Evolutionary conservation across 2,113 vertebrate species (phyloP).

Genomic region (Salvator merianae): DNA sequence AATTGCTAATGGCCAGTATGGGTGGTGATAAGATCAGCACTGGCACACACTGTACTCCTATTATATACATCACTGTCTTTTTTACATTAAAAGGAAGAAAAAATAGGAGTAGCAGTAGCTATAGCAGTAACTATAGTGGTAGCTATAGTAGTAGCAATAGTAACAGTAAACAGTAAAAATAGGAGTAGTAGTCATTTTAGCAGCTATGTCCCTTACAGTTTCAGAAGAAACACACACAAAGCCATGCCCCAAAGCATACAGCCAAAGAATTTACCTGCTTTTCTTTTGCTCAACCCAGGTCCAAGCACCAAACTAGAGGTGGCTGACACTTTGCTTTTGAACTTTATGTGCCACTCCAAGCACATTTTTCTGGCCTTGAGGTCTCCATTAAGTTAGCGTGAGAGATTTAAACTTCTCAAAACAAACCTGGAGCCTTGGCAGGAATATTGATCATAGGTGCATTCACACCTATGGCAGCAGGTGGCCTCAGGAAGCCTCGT

Average conservation of each 20-base stretch:
- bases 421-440: too few species aligned
- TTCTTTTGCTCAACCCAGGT: not conserved
- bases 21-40: not conserved
- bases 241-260: not conserved
- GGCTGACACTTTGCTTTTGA: too few species aligned
- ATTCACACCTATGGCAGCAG: too few species aligned
- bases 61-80: not conserved
- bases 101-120: not conserved
- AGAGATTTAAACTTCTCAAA: too few species aligned
- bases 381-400: too few species aligned
- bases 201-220: not conserved
- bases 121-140: not conserved
- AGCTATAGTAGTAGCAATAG: not conserved
- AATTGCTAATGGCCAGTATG: not conserved
- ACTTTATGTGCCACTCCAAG: too few species aligned
- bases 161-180: not conserved
- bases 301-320: not conserved
- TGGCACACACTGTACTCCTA: not conserved
- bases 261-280: not conserved
- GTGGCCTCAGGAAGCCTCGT: too few species aligned
- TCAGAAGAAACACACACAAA: not conserved
- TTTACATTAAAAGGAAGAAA: not conserved
- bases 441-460: too few species aligned
- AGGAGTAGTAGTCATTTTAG: not conserved
- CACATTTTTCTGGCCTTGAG: too few species aligned